Evolutionary conservation across 2,797 vertebrate species (phyloP), one percentile per base, ranked within the genome.

Genomic region (Antrozous pallidus): DNA sequence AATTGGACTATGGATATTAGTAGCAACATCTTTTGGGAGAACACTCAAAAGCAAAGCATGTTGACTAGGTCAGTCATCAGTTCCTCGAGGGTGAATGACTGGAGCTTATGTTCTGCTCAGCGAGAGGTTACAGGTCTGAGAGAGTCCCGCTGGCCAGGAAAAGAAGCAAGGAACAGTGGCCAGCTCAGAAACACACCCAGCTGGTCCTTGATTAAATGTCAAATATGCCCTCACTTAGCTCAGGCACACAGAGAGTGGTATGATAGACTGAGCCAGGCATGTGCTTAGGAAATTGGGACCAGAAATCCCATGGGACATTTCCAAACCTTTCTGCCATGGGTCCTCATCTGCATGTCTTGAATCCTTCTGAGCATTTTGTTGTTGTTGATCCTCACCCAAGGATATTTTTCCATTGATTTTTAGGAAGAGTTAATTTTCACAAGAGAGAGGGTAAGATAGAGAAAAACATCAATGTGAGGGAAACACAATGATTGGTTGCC

Each of bases 21-120:
- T 2, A 26, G n/a, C 33, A 26, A 10, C 17, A 2, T 54, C 82
- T 69, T 82, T n/a, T 26, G 65, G 26, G 65, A n/a, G 26, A 61
- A 42, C 18, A 33, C 5, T 54, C 73, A 54, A 40, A 16, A 28
- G 51, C 75, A 38, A 36, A n/a, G 4, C 18, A 5, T 2, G 13
- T 5, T 0, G 5, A 33, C 61, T 17, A 1, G 9, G 31, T 26
- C 13, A 22, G 2, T 26, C 26, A 26, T 12, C 4, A 0, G 3
- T 33, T 26, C 75, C 78, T 77, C 4, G 0, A 0, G 1, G 20
- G 12, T 8, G 0, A 24, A 38, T 8, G 9, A 28, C 33, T 36
- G 11, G 8, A 17, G 54, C 69, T 20, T 28, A 1, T 0, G 0
- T 8, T 31, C 18, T 1, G 8, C 58, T 28, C 61, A 14, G 10